Base-by-base conservation (phyloP, 2,888 invertebrate species). In the Ceraclea dissimilis region DNA sequence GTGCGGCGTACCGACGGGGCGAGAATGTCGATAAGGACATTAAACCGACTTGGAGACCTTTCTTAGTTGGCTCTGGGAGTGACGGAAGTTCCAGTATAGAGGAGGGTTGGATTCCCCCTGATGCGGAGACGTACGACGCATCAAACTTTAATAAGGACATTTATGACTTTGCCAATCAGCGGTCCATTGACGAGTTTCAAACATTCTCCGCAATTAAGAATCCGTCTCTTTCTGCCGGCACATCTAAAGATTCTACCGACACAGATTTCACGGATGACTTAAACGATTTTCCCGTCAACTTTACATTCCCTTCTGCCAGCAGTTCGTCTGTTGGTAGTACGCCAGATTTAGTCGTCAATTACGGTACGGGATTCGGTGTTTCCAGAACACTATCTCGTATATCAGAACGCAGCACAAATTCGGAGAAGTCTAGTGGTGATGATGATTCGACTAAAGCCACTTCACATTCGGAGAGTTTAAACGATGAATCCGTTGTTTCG, bases 391-490 rank as follows among this genome's bases (percentile, higher is more conserved):
- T 92, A 22, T 91, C 91, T 1, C 78, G 92, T 60, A 93, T 93
- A 67, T 92, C 91, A 0, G 93, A 93, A 71, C 79, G 91, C 46
- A 92, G 91, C 63, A 92, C 92, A 10, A 90, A 90, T 11, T 91
- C 91, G 0, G 91, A 91, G 68, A 91, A 91, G 70, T 88, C 89
- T 2, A 90, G 90, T 66, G 85, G 89, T 60, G 85, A 90, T 65
- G 90, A 90, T 68, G 90, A 91, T 73, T 88, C 89, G 0, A 90
- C 90, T 26, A 91, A 90, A 71, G 90, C 87, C 2, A 89, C 89
- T 60, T 89, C 90, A 1, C 83, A 89, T 60, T 90, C 90, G 2
- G 88, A 89, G 56, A 90, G 90, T 68, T 81, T 90, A 62, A 89
- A 90, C 64, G 91, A 91, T 68, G 90, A 90, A 68, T 90, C 90